Evolutionary conservation across 2,888 invertebrate genomes (phyloP), one percentile per base, ranked within the genome.

Genomic region (Pristionchus exspectatus): DNA sequence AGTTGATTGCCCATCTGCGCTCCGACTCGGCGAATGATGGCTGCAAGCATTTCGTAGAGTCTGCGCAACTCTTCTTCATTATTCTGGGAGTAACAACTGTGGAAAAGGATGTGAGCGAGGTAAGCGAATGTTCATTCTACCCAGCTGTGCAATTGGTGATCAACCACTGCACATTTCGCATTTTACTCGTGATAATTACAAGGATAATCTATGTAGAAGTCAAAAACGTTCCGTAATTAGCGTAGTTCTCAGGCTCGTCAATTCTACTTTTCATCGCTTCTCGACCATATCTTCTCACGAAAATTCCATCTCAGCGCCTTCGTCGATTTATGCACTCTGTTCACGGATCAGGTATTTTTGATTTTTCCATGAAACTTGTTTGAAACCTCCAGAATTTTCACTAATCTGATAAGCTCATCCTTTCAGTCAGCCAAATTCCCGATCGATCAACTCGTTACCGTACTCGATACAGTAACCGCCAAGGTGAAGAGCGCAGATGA

Each of bases 281-380:
- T 85, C 84, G 84, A 85, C 59, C 84, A 85, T 85, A 59, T 85
- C 24, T 85, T 59, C 84, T 33, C 84, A n/a, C 33, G 33, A 33
- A 21, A 21, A 33, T 59, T 38, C 59, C 84, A 85, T 59, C 84
- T 85, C 84, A 59, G 27, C 12, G 84, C 84, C 1, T 85, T 85
- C 84, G 84, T 85, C 59, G 33, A 30, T 21, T 7, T 85, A 10
- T 85, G n/a, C 59, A 85, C 27, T 33, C 24, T 85, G 4, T 85
- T 85, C 84, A 10, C 59, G 7, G 84, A 56, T 9, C 84, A 85
- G 59, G 84, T 85, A 27, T 77, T 44, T 50, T 21, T 54, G 44
- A 38, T 27, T n/a, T 56, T 56, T 18, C 54, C 54, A 2, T 59
- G 83, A 16, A 24, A 83, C 14, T 21, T 16, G 12, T 33, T 56